phyloP scores from a whole-genome alignment of 2,888 invertebrate species.

The Adelphocoris suturalis region DNA sequence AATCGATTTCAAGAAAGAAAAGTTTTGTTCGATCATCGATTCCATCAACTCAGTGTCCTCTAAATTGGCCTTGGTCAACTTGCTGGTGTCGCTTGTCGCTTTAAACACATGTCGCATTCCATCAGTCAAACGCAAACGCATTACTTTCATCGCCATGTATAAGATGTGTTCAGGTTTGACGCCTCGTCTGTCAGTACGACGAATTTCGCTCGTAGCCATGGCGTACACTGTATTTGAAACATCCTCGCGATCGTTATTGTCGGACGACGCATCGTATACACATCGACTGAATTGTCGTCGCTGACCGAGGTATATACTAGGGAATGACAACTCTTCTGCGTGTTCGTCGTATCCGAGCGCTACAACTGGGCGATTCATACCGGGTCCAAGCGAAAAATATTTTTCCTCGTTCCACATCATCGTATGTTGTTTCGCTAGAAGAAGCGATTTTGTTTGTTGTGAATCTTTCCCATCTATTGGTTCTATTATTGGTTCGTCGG shows the following conservation, averaged over 20 bases:
- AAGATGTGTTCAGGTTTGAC: no score
- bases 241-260: constrained; percentile 72
- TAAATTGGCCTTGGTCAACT: constrained; percentile 77
- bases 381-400: constrained; percentile 69
- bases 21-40: constrained; percentile 76
- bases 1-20: constrained; percentile 67
- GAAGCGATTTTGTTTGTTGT: constrained; percentile 28
- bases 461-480: constrained; percentile 36
- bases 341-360: no score
- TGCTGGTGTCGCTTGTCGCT: constrained; percentile 77
- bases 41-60: constrained; percentile 77
- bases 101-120: no score
- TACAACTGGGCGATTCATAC: no score
- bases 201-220: no score
- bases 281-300: constrained; percentile 76
- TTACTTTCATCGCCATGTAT: no score
- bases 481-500: constrained; percentile 40
- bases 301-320: constrained; percentile 78
- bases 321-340: no score
- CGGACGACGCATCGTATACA: constrained; percentile 29
- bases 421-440: constrained; percentile 67
- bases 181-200: no score
- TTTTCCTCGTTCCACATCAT: constrained; percentile 66
- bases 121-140: no score
- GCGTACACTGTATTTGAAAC: constrained; percentile 76